Percentiles rank a stretch among this genome's conserved stretches.
Conservation (phyloP, 2,888 invertebrate species). For the Tortricodes alternella region DNA sequence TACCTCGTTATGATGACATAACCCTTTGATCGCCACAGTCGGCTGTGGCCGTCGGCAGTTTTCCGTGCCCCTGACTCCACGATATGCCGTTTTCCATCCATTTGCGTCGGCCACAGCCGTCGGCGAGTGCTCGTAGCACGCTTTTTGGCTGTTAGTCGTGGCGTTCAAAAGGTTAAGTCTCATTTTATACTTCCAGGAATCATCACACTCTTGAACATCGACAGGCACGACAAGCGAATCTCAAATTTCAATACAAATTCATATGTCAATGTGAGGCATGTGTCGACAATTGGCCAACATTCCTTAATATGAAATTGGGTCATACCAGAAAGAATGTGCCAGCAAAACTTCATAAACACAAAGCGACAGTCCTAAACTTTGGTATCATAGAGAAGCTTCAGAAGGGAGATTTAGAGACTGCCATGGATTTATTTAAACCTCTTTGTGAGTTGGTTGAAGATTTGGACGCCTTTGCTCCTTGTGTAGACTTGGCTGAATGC, state of each 20-base stretch:
- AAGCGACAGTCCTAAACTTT: conserved; percentile 52
- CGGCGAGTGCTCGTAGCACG: too few relatives aligned
- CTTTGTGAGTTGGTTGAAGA: conserved; percentile 61
- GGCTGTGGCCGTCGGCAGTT: too few relatives aligned
- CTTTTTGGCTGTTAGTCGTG: too few relatives aligned
- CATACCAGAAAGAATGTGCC: conserved; percentile 49
- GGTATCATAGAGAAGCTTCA: conserved; percentile 63
- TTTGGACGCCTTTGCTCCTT: conserved; percentile 71
- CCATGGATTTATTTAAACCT: conserved; percentile 55
- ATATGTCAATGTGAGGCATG: conserved; percentile 90
- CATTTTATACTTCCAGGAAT: conserved; percentile 81
- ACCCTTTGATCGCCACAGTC: too few relatives aligned
- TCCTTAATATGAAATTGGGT: conserved; percentile 67
- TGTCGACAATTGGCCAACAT: conserved; percentile 85
- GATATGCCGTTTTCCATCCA: too few relatives aligned
- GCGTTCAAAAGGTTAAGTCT: too few relatives aligned
- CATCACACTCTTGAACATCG: conserved; percentile 87
- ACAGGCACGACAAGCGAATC: conserved; percentile 78
- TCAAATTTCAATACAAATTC: conserved; percentile 91
- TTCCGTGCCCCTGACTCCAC: too few relatives aligned
- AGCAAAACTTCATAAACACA: conserved; percentile 41
- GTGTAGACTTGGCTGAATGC: conserved; percentile 74
- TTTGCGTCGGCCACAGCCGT: too few relatives aligned
- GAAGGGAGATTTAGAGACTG: conserved; percentile 69
- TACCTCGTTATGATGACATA: too few relatives aligned